Conservation (phyloP, 1,140 invertebrate genomes). For the Drosophila guanche region DNA sequence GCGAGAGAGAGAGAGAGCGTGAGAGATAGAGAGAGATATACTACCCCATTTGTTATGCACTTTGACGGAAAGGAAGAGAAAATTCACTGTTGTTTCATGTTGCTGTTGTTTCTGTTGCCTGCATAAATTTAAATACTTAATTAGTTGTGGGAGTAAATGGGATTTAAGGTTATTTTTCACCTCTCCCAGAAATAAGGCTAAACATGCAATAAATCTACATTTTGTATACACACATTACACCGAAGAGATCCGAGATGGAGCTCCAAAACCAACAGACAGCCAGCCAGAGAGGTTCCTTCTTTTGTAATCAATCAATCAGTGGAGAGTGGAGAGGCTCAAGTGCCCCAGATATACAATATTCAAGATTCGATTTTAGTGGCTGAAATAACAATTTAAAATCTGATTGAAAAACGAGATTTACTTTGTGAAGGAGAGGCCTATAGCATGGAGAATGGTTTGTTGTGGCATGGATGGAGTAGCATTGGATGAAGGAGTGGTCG, state of each 20-base stretch:
- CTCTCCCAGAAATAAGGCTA: conserved; percentile 9
- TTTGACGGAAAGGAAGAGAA: conserved; percentile 34
- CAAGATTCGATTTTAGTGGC: conserved; percentile 37
- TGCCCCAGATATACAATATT: conserved; percentile 25
- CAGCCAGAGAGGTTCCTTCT: conserved; percentile 7
- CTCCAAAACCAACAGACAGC: conserved; percentile 34
- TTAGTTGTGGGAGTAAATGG: conserved; percentile 54
- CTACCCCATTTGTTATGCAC: conserved; percentile 52
- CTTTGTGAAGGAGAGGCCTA: conserved; percentile 2
- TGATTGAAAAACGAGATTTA: conserved; percentile 45
- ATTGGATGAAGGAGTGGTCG: too few relatives aligned
- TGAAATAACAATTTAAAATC: conserved; percentile 50
- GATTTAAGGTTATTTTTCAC: conserved; percentile 30
- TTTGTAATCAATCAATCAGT: conserved; percentile 49
- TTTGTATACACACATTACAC: conserved; percentile 27
- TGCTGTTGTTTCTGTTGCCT: conserved; percentile 14
- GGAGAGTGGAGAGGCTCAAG: conserved; percentile 13
- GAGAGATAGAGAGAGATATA: conserved; percentile 3
- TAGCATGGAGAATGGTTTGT: background rate
- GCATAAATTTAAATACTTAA: conserved; percentile 56
- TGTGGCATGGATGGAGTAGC: too few relatives aligned
- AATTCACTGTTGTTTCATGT: conserved; percentile 1
- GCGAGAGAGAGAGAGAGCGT: conserved; percentile 1
- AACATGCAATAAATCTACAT: conserved; percentile 57
- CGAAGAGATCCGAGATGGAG: conserved; percentile 33